Conservation (phyloP, 1,140 invertebrate genomes). For the Stegodyphus mimosarum region DNA sequence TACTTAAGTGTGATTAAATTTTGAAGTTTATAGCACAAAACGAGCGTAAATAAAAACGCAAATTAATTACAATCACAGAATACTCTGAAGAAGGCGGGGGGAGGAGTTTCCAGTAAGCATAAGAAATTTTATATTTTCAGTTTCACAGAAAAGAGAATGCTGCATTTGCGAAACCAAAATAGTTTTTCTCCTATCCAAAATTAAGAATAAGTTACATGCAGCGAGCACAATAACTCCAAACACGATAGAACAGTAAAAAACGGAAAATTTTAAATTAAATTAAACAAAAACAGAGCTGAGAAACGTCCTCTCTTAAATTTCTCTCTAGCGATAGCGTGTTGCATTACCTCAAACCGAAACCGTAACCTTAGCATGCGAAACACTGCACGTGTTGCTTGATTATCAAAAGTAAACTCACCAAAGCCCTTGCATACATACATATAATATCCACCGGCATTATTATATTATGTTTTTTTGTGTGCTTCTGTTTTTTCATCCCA, state of each 20-base stretch:
- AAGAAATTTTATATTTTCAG: too few relatives aligned
- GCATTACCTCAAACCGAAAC: constrained; percentile 23
- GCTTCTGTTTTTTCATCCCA: constrained; percentile 19
- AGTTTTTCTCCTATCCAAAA: constrained; percentile 20
- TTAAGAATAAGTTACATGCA: constrained; percentile 25
- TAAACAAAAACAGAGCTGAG: constrained; percentile 25
- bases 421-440: constrained; percentile 51
- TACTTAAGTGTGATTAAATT: too few relatives aligned
- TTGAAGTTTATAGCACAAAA: too few relatives aligned
- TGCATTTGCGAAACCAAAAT: neutral
- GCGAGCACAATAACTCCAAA: constrained; percentile 28
- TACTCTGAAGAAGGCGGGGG: too few relatives aligned
- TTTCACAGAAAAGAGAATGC: too few relatives aligned
- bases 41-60: too few relatives aligned
- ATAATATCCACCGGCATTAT: constrained; percentile 51
- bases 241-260: constrained; percentile 16
- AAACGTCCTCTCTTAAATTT: constrained; percentile 32
- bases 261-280: constrained; percentile 56
- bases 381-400: constrained; percentile 47
- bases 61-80: too few relatives aligned
- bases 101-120: too few relatives aligned
- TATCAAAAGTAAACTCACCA: constrained; percentile 33
- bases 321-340: constrained; percentile 39
- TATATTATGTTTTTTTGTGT: constrained; percentile 27
- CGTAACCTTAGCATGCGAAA: constrained; percentile 46